These are phyloP conservation scores for Eupithecia insigniata DNA, from an alignment of 2,888 invertebrate genomes.

Conservation along the genomic window DNA sequence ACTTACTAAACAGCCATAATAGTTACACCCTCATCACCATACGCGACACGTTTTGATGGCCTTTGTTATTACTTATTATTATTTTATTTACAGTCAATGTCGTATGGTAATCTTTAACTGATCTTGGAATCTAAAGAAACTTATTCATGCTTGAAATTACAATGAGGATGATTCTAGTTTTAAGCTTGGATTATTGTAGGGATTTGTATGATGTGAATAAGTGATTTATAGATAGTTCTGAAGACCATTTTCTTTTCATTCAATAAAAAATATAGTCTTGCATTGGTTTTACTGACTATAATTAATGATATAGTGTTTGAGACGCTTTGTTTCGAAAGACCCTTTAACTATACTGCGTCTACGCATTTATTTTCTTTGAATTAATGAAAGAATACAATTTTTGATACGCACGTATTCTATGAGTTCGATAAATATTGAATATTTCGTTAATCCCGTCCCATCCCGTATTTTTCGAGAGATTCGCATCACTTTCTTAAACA, in stretches of 20 bases:
- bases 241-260: not conserved
- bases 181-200: not conserved
- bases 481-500: no score
- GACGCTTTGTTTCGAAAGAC: no score
- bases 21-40: not conserved
- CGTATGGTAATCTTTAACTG: not conserved
- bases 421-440: no score
- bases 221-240: not conserved
- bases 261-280: not conserved
- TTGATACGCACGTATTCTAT: no score
- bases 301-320: no score
- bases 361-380: no score
- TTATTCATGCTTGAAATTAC: not conserved
- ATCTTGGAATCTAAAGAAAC: not conserved
- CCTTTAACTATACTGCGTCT: no score
- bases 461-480: no score
- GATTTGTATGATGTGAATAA: not conserved
- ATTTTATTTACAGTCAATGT: not conserved
- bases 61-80: conserved; percentile 1
- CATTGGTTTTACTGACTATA: not conserved
- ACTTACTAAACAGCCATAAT: not conserved
- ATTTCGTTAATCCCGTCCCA: no score
- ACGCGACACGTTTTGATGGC: not conserved
- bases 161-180: not conserved
- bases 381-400: no score